phyloP scores from a whole-genome alignment of 2,888 invertebrate species.

The Eupithecia centaureata region DNA sequence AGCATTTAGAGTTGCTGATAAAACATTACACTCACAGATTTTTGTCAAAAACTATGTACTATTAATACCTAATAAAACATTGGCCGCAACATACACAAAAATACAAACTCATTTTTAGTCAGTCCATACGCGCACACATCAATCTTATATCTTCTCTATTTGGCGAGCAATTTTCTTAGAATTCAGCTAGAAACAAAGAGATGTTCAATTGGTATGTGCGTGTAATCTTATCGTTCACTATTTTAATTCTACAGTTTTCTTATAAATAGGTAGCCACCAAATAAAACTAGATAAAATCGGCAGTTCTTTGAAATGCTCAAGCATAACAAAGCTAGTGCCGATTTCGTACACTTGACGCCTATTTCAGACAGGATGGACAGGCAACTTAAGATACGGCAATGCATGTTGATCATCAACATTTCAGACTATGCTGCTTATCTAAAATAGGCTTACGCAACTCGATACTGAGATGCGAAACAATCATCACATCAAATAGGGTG shows the following conservation, averaged over 20 bases:
- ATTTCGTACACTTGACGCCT: conserved; percentile 19
- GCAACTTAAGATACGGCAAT: not conserved
- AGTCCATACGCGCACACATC: conserved; percentile 32
- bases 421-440: conserved; percentile 12
- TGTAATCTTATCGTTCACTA: conserved; percentile 24
- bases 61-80: conserved; percentile 14
- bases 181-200: conserved; percentile 22
- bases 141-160: conserved; percentile 17
- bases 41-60: conserved; percentile 20
- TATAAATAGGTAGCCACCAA: conserved; percentile 32
- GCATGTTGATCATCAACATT: not conserved
- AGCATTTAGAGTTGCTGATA: conserved; percentile 9
- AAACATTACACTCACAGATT: conserved; percentile 9
- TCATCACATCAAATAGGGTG: not conserved
- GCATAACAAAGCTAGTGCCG: conserved; percentile 30
- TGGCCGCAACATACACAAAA: conserved; percentile 19
- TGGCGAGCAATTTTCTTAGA: conserved; percentile 25
- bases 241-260: conserved; percentile 38
- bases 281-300: conserved; percentile 29
- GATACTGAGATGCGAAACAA: conserved; percentile 25
- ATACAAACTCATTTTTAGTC: conserved; percentile 15
- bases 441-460: conserved; percentile 23
- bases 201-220: conserved; percentile 25
- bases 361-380: conserved; percentile 20
- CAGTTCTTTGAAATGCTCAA: conserved; percentile 27